These are phyloP conservation scores for Sinocyclocheilus rhinocerous DNA, from an alignment of 2,113 vertebrate species.

Conservation along the genomic window DNA sequence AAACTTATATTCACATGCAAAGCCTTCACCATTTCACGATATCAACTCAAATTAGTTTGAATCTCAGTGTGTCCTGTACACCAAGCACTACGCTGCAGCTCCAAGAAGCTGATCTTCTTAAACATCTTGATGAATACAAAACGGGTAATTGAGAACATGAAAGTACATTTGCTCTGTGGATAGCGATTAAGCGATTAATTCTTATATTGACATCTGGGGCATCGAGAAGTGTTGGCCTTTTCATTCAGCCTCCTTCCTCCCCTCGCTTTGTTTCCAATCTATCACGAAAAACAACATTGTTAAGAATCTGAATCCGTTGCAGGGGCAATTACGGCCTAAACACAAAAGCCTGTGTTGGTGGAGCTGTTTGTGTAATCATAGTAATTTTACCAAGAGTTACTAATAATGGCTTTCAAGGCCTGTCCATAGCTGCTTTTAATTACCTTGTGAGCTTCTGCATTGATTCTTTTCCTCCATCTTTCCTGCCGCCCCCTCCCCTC, in stretches of 20 bases:
- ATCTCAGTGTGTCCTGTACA: not conserved
- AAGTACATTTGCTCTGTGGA: constrained; percentile 23
- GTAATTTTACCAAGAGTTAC: constrained; percentile 70
- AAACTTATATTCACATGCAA: not conserved
- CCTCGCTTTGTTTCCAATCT: not conserved
- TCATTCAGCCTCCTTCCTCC: not conserved
- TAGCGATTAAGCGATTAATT: constrained; percentile 21
- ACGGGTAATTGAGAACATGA: constrained; percentile 27
- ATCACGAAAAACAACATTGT: constrained; percentile 12
- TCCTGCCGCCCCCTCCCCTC: constrained; percentile 59
- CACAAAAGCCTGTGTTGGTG: constrained; percentile 38
- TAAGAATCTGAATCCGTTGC: constrained; percentile 27
- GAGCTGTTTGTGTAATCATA: constrained; percentile 61
- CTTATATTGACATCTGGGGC: constrained; percentile 12
- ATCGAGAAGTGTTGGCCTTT: constrained; percentile 5
- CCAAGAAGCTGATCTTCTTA: not conserved
- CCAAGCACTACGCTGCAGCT: not conserved
- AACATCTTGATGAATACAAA: not conserved
- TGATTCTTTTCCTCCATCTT: constrained; percentile 65
- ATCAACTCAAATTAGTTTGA: not conserved
- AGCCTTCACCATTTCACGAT: not conserved
- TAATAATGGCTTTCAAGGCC: constrained; percentile 68
- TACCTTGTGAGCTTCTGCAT: constrained; percentile 64
- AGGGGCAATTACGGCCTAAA: constrained; percentile 33
- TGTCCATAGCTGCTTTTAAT: constrained; percentile 58